Evolutionary conservation across 2,888 invertebrate genomes (phyloP), one percentile per base, ranked within the genome.

Genomic region (Caradrina clavipalpis): DNA sequence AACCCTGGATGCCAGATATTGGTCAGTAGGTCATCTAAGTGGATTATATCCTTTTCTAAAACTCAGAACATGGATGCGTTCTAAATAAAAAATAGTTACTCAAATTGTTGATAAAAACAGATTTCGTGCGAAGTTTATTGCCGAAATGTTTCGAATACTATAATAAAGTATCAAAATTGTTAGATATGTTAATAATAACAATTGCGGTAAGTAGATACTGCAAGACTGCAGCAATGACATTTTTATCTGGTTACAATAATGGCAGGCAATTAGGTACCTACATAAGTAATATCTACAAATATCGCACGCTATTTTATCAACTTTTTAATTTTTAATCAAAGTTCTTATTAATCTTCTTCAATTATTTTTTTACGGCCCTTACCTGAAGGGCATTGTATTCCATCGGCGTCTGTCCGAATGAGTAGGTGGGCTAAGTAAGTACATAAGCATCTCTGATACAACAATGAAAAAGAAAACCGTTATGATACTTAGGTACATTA

Each of bases 391-490:
- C 50, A 19, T 53, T 49, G 54, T 49, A 58, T 78, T 64, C 17
- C 49, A 61, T 57, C n/a, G 60, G 72, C 84, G 72, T 78, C 71
- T 59, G 58, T 22, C 19, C 4, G 39, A 58, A 45, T 42, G 55
- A 66, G 59, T 59, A 57, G 19, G 58, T 54, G 51, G 17, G 26
- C 57, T 0, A 58, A 26, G 26, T 60, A 65, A 17, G 71, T 0
- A 58, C 2, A 4, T 60, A 65, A 17, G 71, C 84, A 81, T 78
- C 84, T 64, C 72, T 73, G 64, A 67, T 81, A 71, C 59, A 73
- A 83, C 84, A 78, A 84, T 78, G 84, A 78, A 73, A 68, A 79
- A 77, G 49, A 83, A 84, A 82, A 75, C 82, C 84, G 84, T 82
- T 84, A 81, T 49, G 66, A 35, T 39, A 39, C 39, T 51, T 69